Conservation (phyloP, 2,888 invertebrate species). For the Chrysolina americana region DNA sequence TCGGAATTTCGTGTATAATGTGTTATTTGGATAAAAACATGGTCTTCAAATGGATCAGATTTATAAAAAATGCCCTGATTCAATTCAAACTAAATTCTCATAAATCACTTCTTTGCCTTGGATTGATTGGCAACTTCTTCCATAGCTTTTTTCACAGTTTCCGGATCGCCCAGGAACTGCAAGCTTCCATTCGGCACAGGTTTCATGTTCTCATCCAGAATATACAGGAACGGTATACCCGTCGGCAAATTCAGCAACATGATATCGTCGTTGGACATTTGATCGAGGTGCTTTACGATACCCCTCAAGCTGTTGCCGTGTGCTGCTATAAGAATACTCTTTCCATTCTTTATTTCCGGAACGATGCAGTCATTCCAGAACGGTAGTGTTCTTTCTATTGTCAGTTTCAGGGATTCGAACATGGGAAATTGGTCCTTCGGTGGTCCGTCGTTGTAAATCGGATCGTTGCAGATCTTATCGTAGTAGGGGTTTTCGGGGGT, state of each 20-base stretch:
- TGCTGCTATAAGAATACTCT: constrained; percentile 85
- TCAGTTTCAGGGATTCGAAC: constrained; percentile 86
- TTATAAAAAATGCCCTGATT: not conserved
- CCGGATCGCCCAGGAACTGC: constrained; percentile 76
- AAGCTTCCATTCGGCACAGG: constrained; percentile 74
- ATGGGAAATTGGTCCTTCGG: constrained; percentile 82
- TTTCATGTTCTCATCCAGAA: constrained; percentile 72
- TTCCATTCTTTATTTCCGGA: constrained; percentile 82
- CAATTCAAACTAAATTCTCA: constrained; percentile 22
- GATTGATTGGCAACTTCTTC: constrained; percentile 76
- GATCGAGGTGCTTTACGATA: constrained; percentile 88
- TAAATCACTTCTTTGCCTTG: constrained; percentile 70
- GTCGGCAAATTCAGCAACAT: constrained; percentile 76
- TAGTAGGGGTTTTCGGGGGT: constrained; percentile 83
- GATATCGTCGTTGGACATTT: constrained; percentile 73
- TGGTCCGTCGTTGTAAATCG: constrained; percentile 82
- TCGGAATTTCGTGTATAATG: no score
- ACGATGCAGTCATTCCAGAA: constrained; percentile 90
- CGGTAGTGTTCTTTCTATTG: constrained; percentile 86
- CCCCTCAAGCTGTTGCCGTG: constrained; percentile 91
- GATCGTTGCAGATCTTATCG: constrained; percentile 81
- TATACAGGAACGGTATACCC: constrained; percentile 77
- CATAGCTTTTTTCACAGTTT: constrained; percentile 75
- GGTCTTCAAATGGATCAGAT: no score
- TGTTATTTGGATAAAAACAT: no score